These are phyloP conservation scores for Drosophila mimica DNA, from an alignment of 2,888 invertebrate genomes.

Conservation along the genomic window DNA sequence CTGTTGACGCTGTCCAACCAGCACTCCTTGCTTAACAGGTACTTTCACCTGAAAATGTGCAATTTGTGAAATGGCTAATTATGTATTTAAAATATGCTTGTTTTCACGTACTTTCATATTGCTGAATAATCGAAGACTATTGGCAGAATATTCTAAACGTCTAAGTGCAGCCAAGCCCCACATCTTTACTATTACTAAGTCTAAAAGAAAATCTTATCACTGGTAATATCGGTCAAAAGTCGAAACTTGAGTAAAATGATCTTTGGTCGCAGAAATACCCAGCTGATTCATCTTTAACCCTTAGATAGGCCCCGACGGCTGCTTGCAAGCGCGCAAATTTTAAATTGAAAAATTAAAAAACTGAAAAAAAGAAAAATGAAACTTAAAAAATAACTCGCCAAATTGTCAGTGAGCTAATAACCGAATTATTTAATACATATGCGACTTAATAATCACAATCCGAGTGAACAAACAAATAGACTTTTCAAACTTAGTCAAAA, in stretches of 20 bases:
- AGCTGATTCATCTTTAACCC: slow-evolving; percentile 53
- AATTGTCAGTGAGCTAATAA: background rate
- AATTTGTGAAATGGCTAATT: background rate
- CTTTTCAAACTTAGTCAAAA: background rate
- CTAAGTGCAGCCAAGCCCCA: slow-evolving; percentile 12
- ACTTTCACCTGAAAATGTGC: slow-evolving; percentile 68
- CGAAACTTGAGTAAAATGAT: slow-evolving; percentile 9
- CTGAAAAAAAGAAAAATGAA: background rate
- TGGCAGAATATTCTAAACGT: slow-evolving; percentile 4
- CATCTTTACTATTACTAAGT: slow-evolving; percentile 14
- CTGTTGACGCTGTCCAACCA: slow-evolving; percentile 85
- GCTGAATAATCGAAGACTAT: slow-evolving; percentile 43
- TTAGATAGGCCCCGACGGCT: background rate
- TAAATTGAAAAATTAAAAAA: slow-evolving; percentile 1
- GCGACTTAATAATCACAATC: background rate
- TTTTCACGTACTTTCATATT: slow-evolving; percentile 51
- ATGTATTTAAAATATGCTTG: background rate
- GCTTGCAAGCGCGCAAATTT: background rate
- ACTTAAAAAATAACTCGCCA: background rate
- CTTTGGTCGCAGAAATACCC: slow-evolving; percentile 32
- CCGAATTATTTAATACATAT: background rate
- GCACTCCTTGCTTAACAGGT: slow-evolving; percentile 85
- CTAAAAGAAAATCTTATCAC: slow-evolving; percentile 28
- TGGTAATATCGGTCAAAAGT: background rate
- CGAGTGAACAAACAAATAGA: background rate